Percentiles rank a stretch among this genome's conserved stretches.
phyloP scores from a whole-genome alignment of 2,888 invertebrate genomes.

The Trisateles emortualis region DNA sequence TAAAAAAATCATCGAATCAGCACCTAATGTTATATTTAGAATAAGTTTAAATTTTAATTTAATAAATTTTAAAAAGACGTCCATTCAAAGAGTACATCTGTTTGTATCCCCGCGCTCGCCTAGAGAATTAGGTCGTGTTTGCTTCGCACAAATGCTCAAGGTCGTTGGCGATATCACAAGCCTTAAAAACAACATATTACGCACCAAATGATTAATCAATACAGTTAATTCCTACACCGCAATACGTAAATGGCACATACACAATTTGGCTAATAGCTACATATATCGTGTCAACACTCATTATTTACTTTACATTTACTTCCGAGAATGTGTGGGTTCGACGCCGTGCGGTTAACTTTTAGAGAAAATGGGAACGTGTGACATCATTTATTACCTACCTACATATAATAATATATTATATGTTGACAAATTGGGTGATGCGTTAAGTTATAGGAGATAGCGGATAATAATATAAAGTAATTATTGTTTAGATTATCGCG shows the following conservation, averaged over 20 bases:
- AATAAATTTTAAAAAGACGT: no score
- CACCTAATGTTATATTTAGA: no score
- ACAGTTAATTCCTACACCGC: not conserved
- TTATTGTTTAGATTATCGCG: no score
- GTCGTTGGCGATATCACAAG: no score
- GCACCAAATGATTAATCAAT: not conserved
- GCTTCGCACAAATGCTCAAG: no score
- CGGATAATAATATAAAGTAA: not conserved
- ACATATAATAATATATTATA: slow-evolving; percentile 22
- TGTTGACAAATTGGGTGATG: slow-evolving; percentile 7
- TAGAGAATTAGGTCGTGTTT: no score
- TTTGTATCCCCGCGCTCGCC: no score
- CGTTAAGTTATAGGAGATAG: slow-evolving; percentile 10
- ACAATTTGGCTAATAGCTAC: not conserved
- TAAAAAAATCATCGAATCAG: no score
- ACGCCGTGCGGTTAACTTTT: slow-evolving; percentile 25
- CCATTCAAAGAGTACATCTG: no score
- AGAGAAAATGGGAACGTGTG: slow-evolving; percentile 25
- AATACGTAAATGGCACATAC: not conserved
- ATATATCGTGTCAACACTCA: slow-evolving; percentile 5
- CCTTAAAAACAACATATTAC: no score
- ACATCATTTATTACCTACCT: slow-evolving; percentile 26
- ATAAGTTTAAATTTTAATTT: no score
- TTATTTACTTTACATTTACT: slow-evolving; percentile 4
- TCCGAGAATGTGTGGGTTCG: not conserved